Evolutionary conservation across 1,140 invertebrate species (phyloP), one percentile per base, ranked within the genome.

Genomic region (Tetraneura akinire): DNA sequence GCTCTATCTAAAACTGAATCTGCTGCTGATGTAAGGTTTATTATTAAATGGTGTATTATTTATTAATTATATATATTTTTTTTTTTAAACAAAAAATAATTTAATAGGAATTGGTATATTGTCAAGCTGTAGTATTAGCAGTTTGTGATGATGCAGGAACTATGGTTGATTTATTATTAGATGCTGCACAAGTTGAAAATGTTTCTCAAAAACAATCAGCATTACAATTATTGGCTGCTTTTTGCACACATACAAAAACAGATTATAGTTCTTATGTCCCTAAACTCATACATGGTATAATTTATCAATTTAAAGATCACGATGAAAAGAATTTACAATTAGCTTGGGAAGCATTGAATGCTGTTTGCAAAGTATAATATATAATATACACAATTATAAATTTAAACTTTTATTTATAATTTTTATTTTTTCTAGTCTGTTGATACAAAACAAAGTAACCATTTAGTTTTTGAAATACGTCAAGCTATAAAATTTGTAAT

Each of bases 401-500:
- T 37, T 8, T 37, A 37, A 37, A 37, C 32, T 8, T 37, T n/a
- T 37, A 8, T 37, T 37, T 4, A 37, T 37, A 37, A 37, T 37
- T 37, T 81, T 42, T 81, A 66, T 81, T 73, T 81, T 80, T 78
- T 86, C 86, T 32, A 81, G 91, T 89, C 93, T 91, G 82, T 86
- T 97, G 55, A 92, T 93, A 78, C 74, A 62, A 78, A 78, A 37
- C 74, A 78, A 62, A 78, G 74, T 62, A 78, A 78, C 23, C 37
- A 78, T 47, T 93, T 96, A 84, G 93, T 98, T 23, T 88, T 90
- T 11, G 96, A 97, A 85, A 91, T 98, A 64, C 88, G 96, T 64
- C 95, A 96, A 87, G 95, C 96, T 42, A 91, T 98, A 14, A 88
- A 94, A 57, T 96, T 93, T 88, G 96, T 95, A 53, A 90, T 92